Evolutionary conservation across 2,797 vertebrate species (phyloP).

Genomic region (Melanotaenia nigrans): DNA sequence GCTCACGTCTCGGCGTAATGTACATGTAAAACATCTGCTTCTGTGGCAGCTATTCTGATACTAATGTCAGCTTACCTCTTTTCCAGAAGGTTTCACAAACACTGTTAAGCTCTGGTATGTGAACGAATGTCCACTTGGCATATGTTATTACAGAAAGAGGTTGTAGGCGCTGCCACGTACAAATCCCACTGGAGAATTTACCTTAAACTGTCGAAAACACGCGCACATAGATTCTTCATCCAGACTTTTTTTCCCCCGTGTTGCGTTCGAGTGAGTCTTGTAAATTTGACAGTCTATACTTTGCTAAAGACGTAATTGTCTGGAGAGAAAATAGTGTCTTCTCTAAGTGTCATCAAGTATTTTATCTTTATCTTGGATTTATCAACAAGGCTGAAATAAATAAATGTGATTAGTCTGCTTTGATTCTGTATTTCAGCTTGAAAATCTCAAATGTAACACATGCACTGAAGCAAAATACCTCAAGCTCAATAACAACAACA

Average conservation of each 20-base stretch:
- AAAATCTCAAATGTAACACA: not conserved
- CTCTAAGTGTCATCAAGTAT: not conserved
- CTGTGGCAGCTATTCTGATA: no score
- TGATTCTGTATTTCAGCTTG: not conserved
- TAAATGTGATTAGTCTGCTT: no score
- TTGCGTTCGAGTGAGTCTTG: not conserved
- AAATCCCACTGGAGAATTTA: conserved; percentile 54
- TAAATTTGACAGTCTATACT: not conserved
- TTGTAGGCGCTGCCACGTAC: conserved; percentile 81
- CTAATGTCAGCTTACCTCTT: conserved; percentile 53
- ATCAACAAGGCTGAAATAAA: no score
- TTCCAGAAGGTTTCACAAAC: not conserved
- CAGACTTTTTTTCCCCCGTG: not conserved
- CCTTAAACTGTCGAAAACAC: conserved; percentile 28
- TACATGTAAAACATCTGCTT: not conserved
- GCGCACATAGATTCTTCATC: conserved; percentile 61
- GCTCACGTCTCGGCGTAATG: not conserved
- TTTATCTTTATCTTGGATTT: no score
- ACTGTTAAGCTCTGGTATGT: not conserved
- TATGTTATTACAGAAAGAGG: conserved; percentile 28
- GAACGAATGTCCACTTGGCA: not conserved
- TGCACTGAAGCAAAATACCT: not conserved
- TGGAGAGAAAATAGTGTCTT: not conserved
- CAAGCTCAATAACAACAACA: no score
- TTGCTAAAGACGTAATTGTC: not conserved